Evolutionary conservation across 2,797 vertebrate genomes (phyloP).

Genomic region (Malacoctenus gilli): DNA sequence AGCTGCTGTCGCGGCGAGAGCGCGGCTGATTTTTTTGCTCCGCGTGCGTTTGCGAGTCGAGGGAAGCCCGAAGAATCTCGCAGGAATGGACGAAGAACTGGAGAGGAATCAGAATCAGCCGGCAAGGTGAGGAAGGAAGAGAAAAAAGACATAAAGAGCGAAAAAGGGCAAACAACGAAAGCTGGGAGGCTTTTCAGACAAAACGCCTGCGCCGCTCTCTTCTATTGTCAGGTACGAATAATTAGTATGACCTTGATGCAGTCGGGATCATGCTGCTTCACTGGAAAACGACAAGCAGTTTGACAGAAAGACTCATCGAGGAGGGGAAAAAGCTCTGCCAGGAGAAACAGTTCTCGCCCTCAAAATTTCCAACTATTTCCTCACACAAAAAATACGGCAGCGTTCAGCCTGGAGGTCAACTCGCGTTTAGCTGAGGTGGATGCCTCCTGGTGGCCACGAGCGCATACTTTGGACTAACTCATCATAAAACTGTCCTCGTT

Average conservation of each 20-base stretch:
- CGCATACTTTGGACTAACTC: too few relatives aligned
- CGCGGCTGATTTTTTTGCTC: conserved; percentile 44
- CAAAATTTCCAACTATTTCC: conserved; percentile 16
- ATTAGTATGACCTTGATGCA: conserved; percentile 28
- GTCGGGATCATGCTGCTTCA: conserved; percentile 34
- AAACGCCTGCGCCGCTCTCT: conserved; percentile 17
- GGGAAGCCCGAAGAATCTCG: conserved; percentile 48
- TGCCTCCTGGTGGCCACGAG: background rate
- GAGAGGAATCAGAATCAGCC: conserved; percentile 40
- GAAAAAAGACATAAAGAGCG: conserved; percentile 13
- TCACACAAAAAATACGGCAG: conserved; percentile 1
- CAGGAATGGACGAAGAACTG: conserved; percentile 33
- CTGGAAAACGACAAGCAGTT: conserved; percentile 22
- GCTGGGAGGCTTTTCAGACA: conserved; percentile 18
- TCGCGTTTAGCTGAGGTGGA: conserved; percentile 3
- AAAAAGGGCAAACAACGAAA: conserved; percentile 9
- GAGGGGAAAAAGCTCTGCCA: conserved; percentile 21
- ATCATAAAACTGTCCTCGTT: too few relatives aligned
- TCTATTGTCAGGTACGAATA: conserved; percentile 33
- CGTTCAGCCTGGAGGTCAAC: background rate
- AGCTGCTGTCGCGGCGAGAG: conserved; percentile 38
- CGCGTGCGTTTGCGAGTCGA: conserved; percentile 22
- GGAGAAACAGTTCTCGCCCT: conserved; percentile 14
- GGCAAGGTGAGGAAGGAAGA: conserved; percentile 11
- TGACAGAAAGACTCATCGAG: conserved; percentile 31